Conservation (phyloP, 2,888 invertebrate species). For the Dascillus cervinus region DNA sequence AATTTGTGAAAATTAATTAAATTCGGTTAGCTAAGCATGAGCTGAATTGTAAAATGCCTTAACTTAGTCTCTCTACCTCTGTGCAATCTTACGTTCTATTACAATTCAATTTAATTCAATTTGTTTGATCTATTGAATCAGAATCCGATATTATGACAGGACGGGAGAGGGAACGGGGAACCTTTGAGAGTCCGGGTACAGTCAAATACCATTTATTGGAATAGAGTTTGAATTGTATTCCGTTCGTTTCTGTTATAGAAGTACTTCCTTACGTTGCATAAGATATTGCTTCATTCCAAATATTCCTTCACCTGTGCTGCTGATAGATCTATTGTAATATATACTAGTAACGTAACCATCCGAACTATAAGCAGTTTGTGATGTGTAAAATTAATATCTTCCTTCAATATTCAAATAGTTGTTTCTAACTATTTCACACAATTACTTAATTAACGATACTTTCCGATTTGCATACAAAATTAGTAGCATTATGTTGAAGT, state of each 20-base stretch:
- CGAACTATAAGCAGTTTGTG: too few species aligned
- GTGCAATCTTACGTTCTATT: neutral
- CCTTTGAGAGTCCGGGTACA: slow-evolving; percentile 13
- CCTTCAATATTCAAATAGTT: too few species aligned
- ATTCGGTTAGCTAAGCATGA: slow-evolving; percentile 11
- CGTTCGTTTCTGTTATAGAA: slow-evolving; percentile 10
- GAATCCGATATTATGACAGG: slow-evolving; percentile 10
- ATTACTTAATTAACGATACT: too few species aligned
- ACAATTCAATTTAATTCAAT: slow-evolving; percentile 15
- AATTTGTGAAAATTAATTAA: slow-evolving; percentile 5
- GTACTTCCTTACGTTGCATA: too few species aligned
- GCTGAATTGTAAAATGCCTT: too few species aligned
- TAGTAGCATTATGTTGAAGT: too few species aligned
- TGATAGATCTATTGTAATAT: too few species aligned
- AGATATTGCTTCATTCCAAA: slow-evolving; percentile 10
- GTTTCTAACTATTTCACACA: too few species aligned
- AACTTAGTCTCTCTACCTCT: neutral
- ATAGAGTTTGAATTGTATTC: slow-evolving; percentile 11
- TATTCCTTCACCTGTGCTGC: slow-evolving; percentile 12
- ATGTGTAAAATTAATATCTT: too few species aligned
- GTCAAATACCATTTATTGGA: slow-evolving; percentile 17
- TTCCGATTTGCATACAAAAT: too few species aligned
- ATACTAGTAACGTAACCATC: too few species aligned
- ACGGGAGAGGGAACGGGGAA: too few species aligned
- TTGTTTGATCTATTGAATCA: slow-evolving; percentile 14